phyloP scores from a whole-genome alignment of 2,888 invertebrate species.

The Papilio demoleus region DNA sequence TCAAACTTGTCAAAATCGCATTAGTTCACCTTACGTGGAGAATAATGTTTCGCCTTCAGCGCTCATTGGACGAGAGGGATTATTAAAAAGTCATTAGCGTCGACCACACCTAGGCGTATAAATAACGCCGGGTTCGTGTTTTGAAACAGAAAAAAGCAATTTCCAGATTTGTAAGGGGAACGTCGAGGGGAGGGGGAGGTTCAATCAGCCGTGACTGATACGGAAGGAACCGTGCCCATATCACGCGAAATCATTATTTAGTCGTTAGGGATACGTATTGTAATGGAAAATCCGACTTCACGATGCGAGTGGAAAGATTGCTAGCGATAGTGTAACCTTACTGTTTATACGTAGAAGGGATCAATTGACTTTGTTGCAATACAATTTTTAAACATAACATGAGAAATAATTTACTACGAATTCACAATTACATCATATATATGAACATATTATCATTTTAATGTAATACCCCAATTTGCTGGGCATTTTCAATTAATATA shows the following conservation, averaged over 20 bases:
- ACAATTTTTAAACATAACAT: neutral
- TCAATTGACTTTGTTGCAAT: neutral
- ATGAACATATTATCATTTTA: too few species aligned
- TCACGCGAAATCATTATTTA: conserved; percentile 82
- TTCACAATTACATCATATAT: too few species aligned
- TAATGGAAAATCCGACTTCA: conserved; percentile 49
- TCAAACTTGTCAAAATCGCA: conserved; percentile 82
- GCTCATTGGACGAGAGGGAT: conserved; percentile 76
- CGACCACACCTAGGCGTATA: conserved; percentile 74
- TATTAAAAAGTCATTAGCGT: conserved; percentile 81
- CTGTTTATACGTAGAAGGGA: neutral
- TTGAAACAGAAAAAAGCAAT: conserved; percentile 76
- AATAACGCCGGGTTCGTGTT: conserved; percentile 65
- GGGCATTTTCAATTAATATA: too few species aligned
- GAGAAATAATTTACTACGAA: conserved; percentile 44
- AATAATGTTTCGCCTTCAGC: conserved; percentile 74
- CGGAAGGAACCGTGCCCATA: conserved; percentile 73
- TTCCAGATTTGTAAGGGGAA: conserved; percentile 70
- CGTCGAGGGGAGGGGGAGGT: conserved; percentile 56
- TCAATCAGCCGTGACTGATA: conserved; percentile 80
- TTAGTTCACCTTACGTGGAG: conserved; percentile 71
- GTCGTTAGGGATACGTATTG: conserved; percentile 76
- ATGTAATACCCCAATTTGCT: too few species aligned
- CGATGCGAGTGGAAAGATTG: conserved; percentile 53
- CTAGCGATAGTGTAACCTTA: conserved; percentile 1